A percentile compares a stretch with the other conserved stretches of the same genome.
Evolutionary conservation across 1,140 invertebrate genomes (phyloP).

Genomic region (Leptoteleia sp.): DNA sequence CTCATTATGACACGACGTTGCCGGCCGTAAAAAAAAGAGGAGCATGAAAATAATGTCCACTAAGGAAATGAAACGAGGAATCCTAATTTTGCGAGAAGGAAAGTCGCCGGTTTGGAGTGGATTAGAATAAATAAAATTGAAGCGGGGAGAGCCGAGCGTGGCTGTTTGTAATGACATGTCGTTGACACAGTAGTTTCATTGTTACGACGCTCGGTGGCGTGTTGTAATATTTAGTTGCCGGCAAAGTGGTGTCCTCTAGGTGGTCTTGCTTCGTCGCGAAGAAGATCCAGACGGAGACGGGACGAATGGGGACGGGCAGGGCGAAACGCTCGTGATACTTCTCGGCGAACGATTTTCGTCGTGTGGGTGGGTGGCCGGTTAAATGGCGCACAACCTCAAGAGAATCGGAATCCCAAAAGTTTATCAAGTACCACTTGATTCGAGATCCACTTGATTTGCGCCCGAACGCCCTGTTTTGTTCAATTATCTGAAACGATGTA

Average conservation of each 20-base stretch:
- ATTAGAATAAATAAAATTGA: slow-evolving; percentile 46
- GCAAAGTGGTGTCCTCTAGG: slow-evolving; percentile 42
- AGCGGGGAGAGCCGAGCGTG: slow-evolving; percentile 10
- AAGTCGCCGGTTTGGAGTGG: slow-evolving; percentile 26
- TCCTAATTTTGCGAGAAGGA: slow-evolving; percentile 26
- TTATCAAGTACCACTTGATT: slow-evolving; percentile 52
- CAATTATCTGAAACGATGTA: slow-evolving; percentile 24
- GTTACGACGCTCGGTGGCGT: slow-evolving; percentile 36
- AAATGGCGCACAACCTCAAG: slow-evolving; percentile 40
- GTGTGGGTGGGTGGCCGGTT: slow-evolving; percentile 36
- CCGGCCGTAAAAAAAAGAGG: background rate
- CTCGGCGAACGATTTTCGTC: slow-evolving; percentile 21
- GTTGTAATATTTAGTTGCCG: slow-evolving; percentile 37
- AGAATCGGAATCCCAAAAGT: slow-evolving; percentile 43
- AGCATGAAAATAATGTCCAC: background rate
- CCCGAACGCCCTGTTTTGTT: slow-evolving; percentile 28
- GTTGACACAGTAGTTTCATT: slow-evolving; percentile 44
- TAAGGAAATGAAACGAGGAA: slow-evolving; percentile 18
- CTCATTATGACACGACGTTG: too few relatives aligned
- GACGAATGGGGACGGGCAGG: background rate
- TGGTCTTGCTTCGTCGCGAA: slow-evolving; percentile 35
- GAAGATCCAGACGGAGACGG: background rate
- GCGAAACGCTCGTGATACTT: slow-evolving; percentile 12
- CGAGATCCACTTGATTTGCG: slow-evolving; percentile 54
- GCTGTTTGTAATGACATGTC: slow-evolving; percentile 44